phyloP scores from a whole-genome alignment of 2,797 vertebrate genomes.

The Decapterus maruadsi region DNA sequence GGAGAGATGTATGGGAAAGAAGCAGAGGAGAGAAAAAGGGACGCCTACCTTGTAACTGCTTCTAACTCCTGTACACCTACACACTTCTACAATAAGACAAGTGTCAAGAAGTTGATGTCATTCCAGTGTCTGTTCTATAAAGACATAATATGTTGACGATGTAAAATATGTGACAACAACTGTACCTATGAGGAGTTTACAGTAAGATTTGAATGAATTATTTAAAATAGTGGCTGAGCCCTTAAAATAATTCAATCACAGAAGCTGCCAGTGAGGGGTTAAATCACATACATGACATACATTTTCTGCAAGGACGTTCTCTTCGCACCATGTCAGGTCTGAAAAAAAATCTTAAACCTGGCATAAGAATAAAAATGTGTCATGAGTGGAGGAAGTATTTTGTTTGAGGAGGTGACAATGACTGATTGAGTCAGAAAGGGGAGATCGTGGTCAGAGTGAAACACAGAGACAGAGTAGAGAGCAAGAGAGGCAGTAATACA shows the following conservation, averaged over 20 bases:
- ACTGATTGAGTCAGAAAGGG: constrained; percentile 44
- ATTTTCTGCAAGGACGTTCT: neutral
- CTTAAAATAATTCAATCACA: neutral
- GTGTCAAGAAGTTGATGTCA: neutral
- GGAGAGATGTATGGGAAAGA: constrained; percentile 23
- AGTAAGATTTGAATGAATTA: neutral
- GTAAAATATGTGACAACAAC: neutral
- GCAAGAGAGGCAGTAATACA: neutral
- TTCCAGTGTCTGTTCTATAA: neutral
- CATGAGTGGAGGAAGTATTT: neutral
- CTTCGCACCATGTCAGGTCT: neutral
- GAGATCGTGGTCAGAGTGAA: constrained; percentile 35
- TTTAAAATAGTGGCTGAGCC: neutral
- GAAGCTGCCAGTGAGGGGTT: neutral
- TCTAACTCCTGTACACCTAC: constrained; percentile 12
- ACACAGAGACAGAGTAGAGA: constrained; percentile 9
- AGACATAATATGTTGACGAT: neutral
- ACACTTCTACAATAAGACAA: constrained; percentile 7
- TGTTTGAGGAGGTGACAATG: constrained; percentile 18
- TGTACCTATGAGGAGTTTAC: neutral
- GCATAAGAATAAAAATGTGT: neutral
- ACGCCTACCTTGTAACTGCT: neutral
- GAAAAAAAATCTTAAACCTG: neutral
- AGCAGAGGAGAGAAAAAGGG: neutral
- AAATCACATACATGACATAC: neutral